Percentiles rank a stretch among this genome's conserved stretches.
phyloP scores from a whole-genome alignment of 2,797 vertebrate genomes.

The Siniperca obscura region DNA sequence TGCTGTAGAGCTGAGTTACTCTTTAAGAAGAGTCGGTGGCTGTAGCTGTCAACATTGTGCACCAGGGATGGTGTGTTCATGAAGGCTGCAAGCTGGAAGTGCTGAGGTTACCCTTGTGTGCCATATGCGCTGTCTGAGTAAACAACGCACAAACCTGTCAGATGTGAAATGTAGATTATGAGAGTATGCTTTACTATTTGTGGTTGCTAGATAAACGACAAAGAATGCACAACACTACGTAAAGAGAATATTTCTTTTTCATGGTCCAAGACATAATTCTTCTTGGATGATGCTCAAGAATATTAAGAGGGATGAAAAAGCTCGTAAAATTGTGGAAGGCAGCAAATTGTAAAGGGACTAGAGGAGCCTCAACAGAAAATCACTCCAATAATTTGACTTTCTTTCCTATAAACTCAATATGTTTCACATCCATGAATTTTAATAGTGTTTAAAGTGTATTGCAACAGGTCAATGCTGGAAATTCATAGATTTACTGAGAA shows the following conservation, averaged over 20 bases:
- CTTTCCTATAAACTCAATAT: slow-evolving; percentile 10
- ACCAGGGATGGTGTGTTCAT: slow-evolving; percentile 27
- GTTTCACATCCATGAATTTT: slow-evolving; percentile 13
- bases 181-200: slow-evolving; percentile 24
- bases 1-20: background rate
- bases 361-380: slow-evolving; percentile 19
- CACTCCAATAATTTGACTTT: slow-evolving; percentile 22
- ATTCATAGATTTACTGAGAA: background rate
- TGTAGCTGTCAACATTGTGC: slow-evolving; percentile 23
- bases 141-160: slow-evolving; percentile 60
- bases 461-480: background rate
- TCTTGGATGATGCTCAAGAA: slow-evolving; percentile 32
- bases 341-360: slow-evolving; percentile 18
- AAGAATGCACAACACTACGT: slow-evolving; percentile 12
- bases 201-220: slow-evolving; percentile 38
- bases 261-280: slow-evolving; percentile 28
- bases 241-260: slow-evolving; percentile 39
- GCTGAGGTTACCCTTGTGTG: slow-evolving; percentile 38
- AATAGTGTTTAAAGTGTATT: slow-evolving; percentile 13
- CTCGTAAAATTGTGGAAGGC: slow-evolving; percentile 17
- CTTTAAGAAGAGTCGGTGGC: background rate
- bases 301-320: slow-evolving; percentile 36
- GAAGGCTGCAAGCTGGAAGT: slow-evolving; percentile 40
- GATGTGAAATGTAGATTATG: slow-evolving; percentile 58
- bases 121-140: slow-evolving; percentile 37